Evolutionary conservation across 1,140 invertebrate species (phyloP).

Genomic region (Tetragonula clypearis): DNA sequence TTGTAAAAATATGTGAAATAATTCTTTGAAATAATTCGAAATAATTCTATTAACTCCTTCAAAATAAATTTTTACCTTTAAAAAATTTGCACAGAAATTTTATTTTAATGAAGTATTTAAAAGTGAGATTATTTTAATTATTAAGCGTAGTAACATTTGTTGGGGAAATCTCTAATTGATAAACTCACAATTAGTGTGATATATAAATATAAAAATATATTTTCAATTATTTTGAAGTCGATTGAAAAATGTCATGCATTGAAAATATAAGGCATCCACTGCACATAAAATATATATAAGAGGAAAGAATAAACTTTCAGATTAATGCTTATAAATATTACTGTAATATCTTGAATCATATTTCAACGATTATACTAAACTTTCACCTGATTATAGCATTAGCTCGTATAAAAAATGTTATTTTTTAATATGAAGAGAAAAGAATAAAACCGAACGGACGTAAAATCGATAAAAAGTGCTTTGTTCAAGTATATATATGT

Average conservation of each 20-base stretch:
- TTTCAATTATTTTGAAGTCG: no score
- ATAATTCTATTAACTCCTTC: not conserved
- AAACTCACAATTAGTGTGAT: no score
- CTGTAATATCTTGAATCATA: not conserved
- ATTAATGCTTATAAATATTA: not conserved
- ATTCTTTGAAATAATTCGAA: not conserved
- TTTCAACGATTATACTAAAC: not conserved
- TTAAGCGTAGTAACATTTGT: no score
- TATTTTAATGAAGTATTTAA: no score
- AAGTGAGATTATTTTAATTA: no score
- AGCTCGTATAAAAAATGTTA: slow-evolving; percentile 9
- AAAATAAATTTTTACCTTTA: no score
- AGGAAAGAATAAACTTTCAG: not conserved
- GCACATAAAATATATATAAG: not conserved
- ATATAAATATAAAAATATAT: no score
- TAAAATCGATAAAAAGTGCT: slow-evolving; percentile 45
- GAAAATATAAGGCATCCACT: no score
- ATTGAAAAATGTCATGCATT: no score
- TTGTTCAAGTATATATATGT: slow-evolving; percentile 29
- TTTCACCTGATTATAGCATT: not conserved
- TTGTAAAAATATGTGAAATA: not conserved
- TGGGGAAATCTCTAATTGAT: no score
- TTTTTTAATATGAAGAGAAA: not conserved
- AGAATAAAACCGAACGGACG: slow-evolving; percentile 23
- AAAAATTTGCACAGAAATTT: no score